Evolutionary conservation across 2,797 vertebrate species (phyloP).

Genomic region (Halcyon badia): DNA sequence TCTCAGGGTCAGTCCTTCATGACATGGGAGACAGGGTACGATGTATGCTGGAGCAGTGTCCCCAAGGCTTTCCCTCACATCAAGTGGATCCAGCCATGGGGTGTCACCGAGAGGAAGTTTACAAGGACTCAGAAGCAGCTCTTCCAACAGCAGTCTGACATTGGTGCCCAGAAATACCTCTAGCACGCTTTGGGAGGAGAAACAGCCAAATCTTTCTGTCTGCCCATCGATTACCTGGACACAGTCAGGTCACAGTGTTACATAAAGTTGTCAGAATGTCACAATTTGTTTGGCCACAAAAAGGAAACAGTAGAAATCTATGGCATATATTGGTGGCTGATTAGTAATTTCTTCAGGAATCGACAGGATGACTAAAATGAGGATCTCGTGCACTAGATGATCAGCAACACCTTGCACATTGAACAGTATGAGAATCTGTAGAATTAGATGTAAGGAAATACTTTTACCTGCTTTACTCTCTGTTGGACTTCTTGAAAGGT

Average conservation of each 20-base stretch:
- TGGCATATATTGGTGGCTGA: neutral
- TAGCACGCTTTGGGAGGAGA: neutral
- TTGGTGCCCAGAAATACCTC: neutral
- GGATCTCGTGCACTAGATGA: neutral
- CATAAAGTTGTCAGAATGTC: neutral
- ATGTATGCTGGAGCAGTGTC: neutral
- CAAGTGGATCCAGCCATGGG: neutral
- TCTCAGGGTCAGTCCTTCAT: neutral
- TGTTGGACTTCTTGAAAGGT: neutral
- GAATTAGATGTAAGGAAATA: conserved; percentile 21
- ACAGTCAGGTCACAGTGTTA: neutral
- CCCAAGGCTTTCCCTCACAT: neutral
- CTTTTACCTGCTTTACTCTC: neutral
- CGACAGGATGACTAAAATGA: neutral
- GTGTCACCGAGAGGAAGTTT: neutral
- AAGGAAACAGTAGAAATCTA: neutral
- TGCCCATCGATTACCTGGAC: neutral
- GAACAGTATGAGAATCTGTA: neutral
- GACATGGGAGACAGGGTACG: fast-evolving
- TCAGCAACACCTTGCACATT: neutral
- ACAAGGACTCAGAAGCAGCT: neutral
- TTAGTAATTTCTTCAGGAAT: neutral
- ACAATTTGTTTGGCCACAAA: neutral
- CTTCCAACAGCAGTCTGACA: neutral
- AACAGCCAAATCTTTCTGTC: neutral